Conservation (phyloP, 2,113 vertebrate species). For the Dipodomys spectabilis region DNA sequence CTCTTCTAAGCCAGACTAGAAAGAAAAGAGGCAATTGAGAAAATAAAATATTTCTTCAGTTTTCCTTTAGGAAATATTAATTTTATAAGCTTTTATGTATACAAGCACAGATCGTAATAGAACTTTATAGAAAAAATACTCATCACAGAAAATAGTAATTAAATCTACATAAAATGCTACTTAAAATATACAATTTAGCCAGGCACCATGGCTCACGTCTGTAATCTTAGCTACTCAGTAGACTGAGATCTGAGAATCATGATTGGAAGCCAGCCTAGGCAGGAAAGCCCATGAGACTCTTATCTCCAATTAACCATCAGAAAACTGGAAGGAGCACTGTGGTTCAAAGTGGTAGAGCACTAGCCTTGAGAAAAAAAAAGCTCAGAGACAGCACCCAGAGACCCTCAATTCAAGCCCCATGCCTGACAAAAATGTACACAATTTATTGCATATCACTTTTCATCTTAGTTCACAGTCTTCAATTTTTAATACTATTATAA, state of each 20-base stretch:
- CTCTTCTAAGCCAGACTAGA: constrained; percentile 77
- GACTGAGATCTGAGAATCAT: no score
- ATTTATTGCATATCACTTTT: background rate
- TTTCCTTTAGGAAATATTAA: constrained; percentile 18
- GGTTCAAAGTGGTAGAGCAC: no score
- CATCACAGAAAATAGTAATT: constrained; percentile 32
- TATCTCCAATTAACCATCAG: no score
- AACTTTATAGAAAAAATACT: constrained; percentile 3
- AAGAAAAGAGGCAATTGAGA: constrained; percentile 63
- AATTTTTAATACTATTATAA: background rate
- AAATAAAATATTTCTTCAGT: constrained; percentile 6
- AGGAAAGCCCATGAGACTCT: no score
- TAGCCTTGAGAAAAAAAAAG: no score
- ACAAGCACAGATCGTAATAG: background rate
- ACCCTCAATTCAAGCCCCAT: no score
- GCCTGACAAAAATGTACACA: background rate
- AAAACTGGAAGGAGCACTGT: no score
- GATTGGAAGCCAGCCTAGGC: no score
- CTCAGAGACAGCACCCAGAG: no score
- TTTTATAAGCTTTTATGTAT: background rate
- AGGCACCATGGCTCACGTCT: no score
- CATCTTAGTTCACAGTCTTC: background rate
- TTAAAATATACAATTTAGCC: no score
- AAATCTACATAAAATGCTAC: constrained; percentile 4
- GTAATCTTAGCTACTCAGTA: background rate